These are phyloP conservation scores for Cactoblastis cactorum DNA, from an alignment of 2,888 invertebrate genomes.

Conservation along the genomic window DNA sequence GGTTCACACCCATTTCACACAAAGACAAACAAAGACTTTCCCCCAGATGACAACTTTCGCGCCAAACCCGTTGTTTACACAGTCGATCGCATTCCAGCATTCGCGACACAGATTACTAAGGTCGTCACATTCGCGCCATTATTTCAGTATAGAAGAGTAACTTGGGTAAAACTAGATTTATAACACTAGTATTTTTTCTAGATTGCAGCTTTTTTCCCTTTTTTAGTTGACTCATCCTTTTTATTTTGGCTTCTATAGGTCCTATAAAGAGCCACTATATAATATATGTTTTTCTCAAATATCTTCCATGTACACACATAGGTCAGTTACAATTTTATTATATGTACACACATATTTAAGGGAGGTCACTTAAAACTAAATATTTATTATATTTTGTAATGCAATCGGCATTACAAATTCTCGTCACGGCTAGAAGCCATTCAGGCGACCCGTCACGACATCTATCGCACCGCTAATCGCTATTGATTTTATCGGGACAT, in stretches of 20 bases:
- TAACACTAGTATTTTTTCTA: too few relatives aligned
- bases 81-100: constrained; percentile 1
- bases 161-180: not conserved
- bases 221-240: too few relatives aligned
- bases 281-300: too few relatives aligned
- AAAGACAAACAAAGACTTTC: not conserved
- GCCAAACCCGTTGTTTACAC: constrained; percentile 4
- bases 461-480: constrained; percentile 4
- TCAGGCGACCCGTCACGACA: not conserved
- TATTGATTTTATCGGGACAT: not conserved
- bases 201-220: too few relatives aligned
- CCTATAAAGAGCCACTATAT: too few relatives aligned
- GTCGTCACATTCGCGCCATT: not conserved
- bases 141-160: not conserved
- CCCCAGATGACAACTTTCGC: constrained; percentile 8
- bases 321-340: too few relatives aligned
- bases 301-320: too few relatives aligned
- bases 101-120: constrained; percentile 3
- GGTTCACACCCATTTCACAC: not conserved
- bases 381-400: not conserved
- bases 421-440: constrained; percentile 1
- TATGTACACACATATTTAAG: too few relatives aligned
- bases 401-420: constrained; percentile 1
- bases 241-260: too few relatives aligned
- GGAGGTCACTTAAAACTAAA: too few relatives aligned